Evolutionary conservation across 2,797 vertebrate genomes (phyloP), one percentile per base, ranked within the genome.

Genomic region (Anableps anableps): DNA sequence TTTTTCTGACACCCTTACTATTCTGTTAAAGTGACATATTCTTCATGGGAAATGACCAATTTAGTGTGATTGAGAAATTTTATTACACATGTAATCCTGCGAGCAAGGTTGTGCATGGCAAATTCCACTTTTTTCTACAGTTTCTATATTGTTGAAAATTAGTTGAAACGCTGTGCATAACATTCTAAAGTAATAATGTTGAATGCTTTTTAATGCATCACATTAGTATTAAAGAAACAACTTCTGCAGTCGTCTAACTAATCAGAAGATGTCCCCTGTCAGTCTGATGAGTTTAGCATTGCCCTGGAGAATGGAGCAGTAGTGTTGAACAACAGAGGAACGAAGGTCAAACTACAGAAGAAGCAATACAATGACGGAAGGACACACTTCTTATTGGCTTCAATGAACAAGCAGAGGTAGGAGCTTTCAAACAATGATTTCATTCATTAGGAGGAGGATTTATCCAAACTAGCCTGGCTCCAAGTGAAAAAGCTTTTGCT

Each of bases 261-360:
- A 70, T 14, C 7, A 43, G 23, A 45, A 43, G 23, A 71, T 82
- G 0, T 88, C 4, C 75, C 17, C 4, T 93, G 93, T 88, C 91
- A 99, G 98, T 70, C 96, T 38, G 96, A 97, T 23, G 94, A 97
- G 85, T 96, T 99, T 91, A 97, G 97, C 83, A 93, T 99, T 78
- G 96, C 96, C 0, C 86, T 99, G 96, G 97, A 97, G 72, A 98
- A 99, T 1, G 98, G 98, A 51, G 96, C 95, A 0, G 97, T 99
- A 14, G 92, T 98, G 86, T 91, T 99, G 91, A 96, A 96, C 82
- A 94, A 92, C 85, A 97, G 93, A 86, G 97, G 97, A 77, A 94
- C 89, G 31, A 96, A 95, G 92, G 95, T 99, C 76, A 97, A 96
- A 87, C 96, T 97, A 0, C 90, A 95, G 76, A 96, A 96, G 72